These are phyloP conservation scores for Drosophila mayri DNA, from an alignment of 1,140 invertebrate genomes.

Conservation along the genomic window DNA sequence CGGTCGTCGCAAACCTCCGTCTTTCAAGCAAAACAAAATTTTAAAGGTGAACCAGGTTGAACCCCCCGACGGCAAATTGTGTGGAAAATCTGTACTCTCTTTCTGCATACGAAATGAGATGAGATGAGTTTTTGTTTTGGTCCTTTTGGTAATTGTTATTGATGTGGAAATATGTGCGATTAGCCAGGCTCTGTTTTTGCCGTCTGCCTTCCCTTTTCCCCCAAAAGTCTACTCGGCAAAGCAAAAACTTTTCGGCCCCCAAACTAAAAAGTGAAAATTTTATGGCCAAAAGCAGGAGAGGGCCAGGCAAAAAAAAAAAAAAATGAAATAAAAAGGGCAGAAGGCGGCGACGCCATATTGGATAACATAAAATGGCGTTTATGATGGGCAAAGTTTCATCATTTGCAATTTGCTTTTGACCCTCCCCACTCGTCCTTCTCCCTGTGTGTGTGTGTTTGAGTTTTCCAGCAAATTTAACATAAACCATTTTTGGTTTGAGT, in stretches of 20 bases:
- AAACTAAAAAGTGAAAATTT: constrained; percentile 75
- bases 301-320: neutral
- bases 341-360: constrained; percentile 62
- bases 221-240: neutral
- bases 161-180: constrained; percentile 73
- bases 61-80: constrained; percentile 41
- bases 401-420: constrained; percentile 73
- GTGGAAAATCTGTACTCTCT: constrained; percentile 49
- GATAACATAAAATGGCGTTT: constrained; percentile 76
- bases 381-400: constrained; percentile 75
- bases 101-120: constrained; percentile 58
- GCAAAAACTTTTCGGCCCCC: constrained; percentile 49
- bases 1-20: neutral
- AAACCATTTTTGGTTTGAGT: constrained; percentile 49
- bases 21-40: constrained; percentile 5
- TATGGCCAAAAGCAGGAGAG: constrained; percentile 32
- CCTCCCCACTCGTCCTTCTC: constrained; percentile 11
- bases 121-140: constrained; percentile 48
- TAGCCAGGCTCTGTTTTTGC: constrained; percentile 39
- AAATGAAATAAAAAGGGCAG: constrained; percentile 27
- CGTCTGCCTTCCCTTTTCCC: neutral
- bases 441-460: constrained; percentile 19
- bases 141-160: constrained; percentile 67
- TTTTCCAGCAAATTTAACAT: constrained; percentile 73
- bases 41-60: constrained; percentile 23